Evolutionary conservation across 2,888 invertebrate genomes (phyloP), one percentile per base, ranked within the genome.

Genomic region (Nomada flava): DNA sequence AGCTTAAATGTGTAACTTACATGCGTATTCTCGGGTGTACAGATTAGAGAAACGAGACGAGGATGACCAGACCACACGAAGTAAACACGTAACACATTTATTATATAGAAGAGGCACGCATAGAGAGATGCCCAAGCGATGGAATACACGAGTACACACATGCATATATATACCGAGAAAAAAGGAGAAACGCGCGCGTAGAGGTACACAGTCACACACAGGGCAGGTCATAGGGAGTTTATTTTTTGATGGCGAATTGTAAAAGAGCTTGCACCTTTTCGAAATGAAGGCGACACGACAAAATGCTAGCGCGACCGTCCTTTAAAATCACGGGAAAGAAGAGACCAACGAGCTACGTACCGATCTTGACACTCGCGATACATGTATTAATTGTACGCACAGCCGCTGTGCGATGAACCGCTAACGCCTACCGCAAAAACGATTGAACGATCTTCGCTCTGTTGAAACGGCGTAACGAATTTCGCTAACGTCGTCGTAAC

Each of bases 221-320:
- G 79, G 82, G 84, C 91, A 90, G 91, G 88, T 90, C 76, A 90
- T 92, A 92, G 91, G 91, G 87, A 91, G 90, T 92, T 93, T 93
- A 93, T 93, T 93, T 93, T 93, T 93, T 93, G 36, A 93, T 91
- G 93, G 89, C 88, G 84, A 91, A 89, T 75, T 88, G 72, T 78
- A 82, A 70, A 70, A 79, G 85, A 88, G 79, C 82, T 83, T 87
- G 86, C 87, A 87, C 81, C 76, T 79, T 75, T 63, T 75, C 76
- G 60, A 79, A 73, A 74, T 20, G 76, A 84, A 79, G 77, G 71
- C 80, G 77, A 86, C 71, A 87, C 78, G 84, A 86, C 73, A 82
- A 83, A 36, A 82, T 69, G 76, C 68, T 77, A 83, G 65, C 86
- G 82, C 87, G 87, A 88, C 88, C 87, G 88, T 88, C 87, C 88